Conservation (phyloP, 2,888 invertebrate species). For the Andricus curvator region DNA sequence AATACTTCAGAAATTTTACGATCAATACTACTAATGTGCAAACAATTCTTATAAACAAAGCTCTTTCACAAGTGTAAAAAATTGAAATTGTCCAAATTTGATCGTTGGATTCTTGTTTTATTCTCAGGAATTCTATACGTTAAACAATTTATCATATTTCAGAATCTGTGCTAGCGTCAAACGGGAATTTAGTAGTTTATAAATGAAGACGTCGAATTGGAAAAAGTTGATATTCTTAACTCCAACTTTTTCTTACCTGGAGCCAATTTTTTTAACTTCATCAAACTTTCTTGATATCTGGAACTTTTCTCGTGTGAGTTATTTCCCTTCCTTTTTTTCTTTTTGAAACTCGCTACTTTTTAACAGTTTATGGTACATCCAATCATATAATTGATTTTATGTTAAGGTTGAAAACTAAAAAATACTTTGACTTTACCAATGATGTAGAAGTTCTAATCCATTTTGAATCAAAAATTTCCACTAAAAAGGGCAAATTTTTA, state of each 20-base stretch:
- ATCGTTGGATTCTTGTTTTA: too few species aligned
- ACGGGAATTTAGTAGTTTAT: not conserved
- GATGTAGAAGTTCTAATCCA: too few species aligned
- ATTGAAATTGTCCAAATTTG: too few species aligned
- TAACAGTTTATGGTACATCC: not conserved
- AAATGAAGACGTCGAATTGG: not conserved
- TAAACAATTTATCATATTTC: not conserved
- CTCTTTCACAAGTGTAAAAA: too few species aligned
- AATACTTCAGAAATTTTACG: too few species aligned
- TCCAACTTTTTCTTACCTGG: not conserved
- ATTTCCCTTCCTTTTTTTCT: not conserved
- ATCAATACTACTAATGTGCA: too few species aligned
- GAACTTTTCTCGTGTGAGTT: not conserved
- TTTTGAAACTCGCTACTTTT: not conserved
- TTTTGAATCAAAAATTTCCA: too few species aligned
- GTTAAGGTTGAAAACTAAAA: not conserved
- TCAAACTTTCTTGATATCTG: not conserved
- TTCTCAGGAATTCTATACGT: too few species aligned
- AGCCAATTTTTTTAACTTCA: constrained; percentile 4
- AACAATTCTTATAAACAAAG: too few species aligned
- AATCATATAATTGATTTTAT: not conserved
- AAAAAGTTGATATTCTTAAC: not conserved
- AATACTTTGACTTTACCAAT: too few species aligned
- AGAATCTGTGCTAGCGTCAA: not conserved
- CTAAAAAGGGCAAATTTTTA: too few species aligned